Evolutionary conservation across 2,113 vertebrate genomes (phyloP).

Genomic region (Paraplagusia blochii): DNA sequence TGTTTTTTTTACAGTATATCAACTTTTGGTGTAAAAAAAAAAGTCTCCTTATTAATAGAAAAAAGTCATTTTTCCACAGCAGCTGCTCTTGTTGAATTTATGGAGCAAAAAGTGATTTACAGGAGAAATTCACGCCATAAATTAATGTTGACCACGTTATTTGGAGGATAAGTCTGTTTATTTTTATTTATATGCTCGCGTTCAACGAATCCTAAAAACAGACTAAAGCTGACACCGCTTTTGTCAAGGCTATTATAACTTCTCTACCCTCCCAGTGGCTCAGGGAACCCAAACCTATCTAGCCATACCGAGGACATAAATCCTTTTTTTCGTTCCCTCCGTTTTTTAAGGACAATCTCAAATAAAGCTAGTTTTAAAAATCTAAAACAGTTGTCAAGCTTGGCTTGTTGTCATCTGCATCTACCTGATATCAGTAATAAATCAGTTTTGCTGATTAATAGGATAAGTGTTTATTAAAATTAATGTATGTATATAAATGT

Average conservation of each 20-base stretch:
- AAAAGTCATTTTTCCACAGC: not conserved
- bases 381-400: too few relatives aligned
- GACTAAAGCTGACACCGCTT: not conserved
- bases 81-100: not conserved
- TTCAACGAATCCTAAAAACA: slow-evolving; percentile 1
- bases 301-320: not conserved
- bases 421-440: too few relatives aligned
- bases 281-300: not conserved
- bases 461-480: too few relatives aligned
- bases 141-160: not conserved
- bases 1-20: too few relatives aligned
- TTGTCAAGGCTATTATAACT: not conserved
- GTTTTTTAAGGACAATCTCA: too few relatives aligned
- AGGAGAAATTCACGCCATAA: not conserved
- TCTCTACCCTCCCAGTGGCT: not conserved
- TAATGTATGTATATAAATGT: too few relatives aligned
- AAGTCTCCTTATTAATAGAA: not conserved
- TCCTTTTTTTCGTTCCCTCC: not conserved
- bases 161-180: not conserved
- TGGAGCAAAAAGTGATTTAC: too few relatives aligned
- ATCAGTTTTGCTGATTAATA: too few relatives aligned
- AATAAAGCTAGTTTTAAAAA: too few relatives aligned
- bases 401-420: too few relatives aligned
- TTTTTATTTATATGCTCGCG: slow-evolving; percentile 1
- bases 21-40: too few relatives aligned